Evolutionary conservation across 2,888 invertebrate genomes (phyloP).

Genomic region (Stratiomys singularior): DNA sequence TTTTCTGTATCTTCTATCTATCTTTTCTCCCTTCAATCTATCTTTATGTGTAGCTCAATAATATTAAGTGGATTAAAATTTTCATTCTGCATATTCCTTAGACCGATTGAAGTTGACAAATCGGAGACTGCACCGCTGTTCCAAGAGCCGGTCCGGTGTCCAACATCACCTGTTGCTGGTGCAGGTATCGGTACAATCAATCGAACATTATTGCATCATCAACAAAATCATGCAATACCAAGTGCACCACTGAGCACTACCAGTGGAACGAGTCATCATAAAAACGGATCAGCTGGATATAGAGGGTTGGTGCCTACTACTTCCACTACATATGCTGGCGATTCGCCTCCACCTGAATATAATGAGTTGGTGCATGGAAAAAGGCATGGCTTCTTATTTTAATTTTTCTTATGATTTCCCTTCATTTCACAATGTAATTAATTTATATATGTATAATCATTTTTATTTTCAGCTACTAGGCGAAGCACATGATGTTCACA

Average conservation of each 20-base stretch:
- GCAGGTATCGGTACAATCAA: constrained; percentile 60
- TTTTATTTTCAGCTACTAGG: constrained; percentile 36
- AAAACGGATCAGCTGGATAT: constrained; percentile 62
- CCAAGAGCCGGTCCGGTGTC: constrained; percentile 61
- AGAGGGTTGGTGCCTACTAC: constrained; percentile 63
- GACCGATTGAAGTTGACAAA: constrained; percentile 62
- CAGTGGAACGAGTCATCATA: constrained; percentile 57
- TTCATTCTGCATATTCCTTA: constrained; percentile 15
- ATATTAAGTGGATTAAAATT: background rate
- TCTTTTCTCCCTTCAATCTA: background rate
- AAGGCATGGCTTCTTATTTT: constrained; percentile 64
- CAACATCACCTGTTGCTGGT: constrained; percentile 57
- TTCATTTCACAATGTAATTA: background rate
- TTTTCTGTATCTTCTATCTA: constrained; percentile 9
- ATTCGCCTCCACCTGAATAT: constrained; percentile 66
- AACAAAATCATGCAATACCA: constrained; percentile 58
- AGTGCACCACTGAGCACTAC: constrained; percentile 52
- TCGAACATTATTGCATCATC: constrained; percentile 65
- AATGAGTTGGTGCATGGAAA: constrained; percentile 67
- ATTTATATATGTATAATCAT: constrained; percentile 21
- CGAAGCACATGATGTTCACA: background rate
- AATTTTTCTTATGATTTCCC: constrained; percentile 10
- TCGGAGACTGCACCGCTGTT: constrained; percentile 66
- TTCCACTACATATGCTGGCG: constrained; percentile 55
- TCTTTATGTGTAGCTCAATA: background rate